Percentiles rank a stretch among this genome's conserved stretches.
Evolutionary conservation across 2,888 invertebrate genomes (phyloP).

Genomic region (Drosophila nigricruria): DNA sequence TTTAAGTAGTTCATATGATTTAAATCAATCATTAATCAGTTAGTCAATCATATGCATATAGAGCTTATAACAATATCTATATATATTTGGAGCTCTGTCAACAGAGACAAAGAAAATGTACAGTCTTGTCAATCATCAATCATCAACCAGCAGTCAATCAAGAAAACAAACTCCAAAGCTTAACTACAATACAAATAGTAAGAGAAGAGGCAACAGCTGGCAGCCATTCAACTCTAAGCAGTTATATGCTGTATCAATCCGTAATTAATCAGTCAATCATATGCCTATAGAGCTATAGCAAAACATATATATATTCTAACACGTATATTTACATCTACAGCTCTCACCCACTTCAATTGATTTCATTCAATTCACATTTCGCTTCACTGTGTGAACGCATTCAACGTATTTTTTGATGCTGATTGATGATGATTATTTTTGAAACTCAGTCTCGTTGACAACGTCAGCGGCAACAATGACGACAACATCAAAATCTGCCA

Average conservation of each 20-base stretch:
- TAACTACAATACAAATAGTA: neutral
- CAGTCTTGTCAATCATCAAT: neutral
- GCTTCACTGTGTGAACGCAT: constrained; percentile 2
- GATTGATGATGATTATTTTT: constrained; percentile 21
- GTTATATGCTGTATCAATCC: neutral
- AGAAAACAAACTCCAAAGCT: neutral
- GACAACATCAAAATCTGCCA: neutral
- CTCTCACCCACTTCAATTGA: neutral
- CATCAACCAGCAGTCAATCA: neutral
- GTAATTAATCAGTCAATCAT: neutral
- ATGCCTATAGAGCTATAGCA: neutral
- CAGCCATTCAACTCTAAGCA: neutral
- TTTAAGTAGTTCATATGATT: too few relatives aligned
- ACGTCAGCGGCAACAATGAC: constrained; percentile 7
- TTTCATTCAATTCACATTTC: neutral
- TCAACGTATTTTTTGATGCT: constrained; percentile 7
- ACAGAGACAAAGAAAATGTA: too few relatives aligned
- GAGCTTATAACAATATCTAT: neutral
- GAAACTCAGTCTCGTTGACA: constrained; percentile 2
- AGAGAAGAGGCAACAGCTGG: neutral
- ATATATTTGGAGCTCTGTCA: neutral
- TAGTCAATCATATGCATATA: neutral
- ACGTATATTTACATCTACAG: neutral
- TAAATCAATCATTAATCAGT: neutral
- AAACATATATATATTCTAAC: neutral